Evolutionary conservation across 2,113 vertebrate genomes (phyloP).

Genomic region (Pelecanoides urinatrix): DNA sequence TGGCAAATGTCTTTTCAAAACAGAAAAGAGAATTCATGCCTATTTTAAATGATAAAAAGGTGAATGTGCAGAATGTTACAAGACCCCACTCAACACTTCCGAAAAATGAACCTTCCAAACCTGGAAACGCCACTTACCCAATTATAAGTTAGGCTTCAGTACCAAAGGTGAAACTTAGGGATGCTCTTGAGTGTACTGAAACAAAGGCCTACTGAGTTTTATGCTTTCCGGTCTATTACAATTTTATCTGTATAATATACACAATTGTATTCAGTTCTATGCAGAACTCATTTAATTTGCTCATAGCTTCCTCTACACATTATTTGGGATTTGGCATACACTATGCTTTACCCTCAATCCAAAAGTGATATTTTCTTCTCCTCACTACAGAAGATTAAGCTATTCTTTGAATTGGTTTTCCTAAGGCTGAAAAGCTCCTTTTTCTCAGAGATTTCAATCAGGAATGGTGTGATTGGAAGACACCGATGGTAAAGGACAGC

Average conservation of each 20-base stretch:
- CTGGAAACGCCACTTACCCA: background rate
- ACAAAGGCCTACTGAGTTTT: background rate
- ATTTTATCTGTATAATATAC: background rate
- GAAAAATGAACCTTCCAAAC: background rate
- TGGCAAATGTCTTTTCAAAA: background rate
- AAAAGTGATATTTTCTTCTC: background rate
- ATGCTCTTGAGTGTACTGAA: background rate
- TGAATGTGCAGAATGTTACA: background rate
- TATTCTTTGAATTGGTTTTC: background rate
- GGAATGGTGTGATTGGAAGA: background rate
- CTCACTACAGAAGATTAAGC: background rate
- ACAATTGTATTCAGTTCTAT: background rate
- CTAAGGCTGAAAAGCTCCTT: background rate
- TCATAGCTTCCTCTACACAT: background rate
- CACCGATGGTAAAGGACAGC: background rate
- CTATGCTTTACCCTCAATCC: background rate
- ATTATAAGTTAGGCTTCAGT: background rate
- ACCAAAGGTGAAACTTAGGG: background rate
- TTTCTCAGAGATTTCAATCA: background rate
- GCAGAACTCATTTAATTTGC: background rate
- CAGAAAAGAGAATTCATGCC: background rate
- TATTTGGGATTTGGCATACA: background rate
- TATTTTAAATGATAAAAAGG: background rate
- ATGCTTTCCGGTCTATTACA: background rate
- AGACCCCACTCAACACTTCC: background rate